These are phyloP conservation scores for Temnothorax longispinosus DNA, from an alignment of 1,140 invertebrate species.

Conservation along the genomic window DNA sequence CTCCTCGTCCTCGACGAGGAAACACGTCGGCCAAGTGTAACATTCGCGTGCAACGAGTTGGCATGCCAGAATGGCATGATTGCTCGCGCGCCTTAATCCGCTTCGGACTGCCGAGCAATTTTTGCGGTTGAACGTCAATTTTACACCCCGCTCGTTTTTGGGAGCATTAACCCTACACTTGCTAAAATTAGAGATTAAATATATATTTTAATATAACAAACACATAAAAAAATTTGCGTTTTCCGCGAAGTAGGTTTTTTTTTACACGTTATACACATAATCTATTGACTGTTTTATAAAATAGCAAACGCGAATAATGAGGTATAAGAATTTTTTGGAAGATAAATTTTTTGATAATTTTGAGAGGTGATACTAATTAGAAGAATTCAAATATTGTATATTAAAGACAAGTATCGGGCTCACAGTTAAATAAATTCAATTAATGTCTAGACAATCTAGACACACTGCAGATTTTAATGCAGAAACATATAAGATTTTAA, in stretches of 20 bases:
- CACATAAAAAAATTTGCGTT: background rate
- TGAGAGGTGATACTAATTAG: background rate
- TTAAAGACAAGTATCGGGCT: background rate
- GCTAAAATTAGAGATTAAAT: background rate
- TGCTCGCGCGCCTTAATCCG: background rate
- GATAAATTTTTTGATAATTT: background rate
- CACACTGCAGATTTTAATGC: background rate
- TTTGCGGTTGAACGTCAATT: background rate
- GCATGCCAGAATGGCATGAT: constrained; percentile 25
- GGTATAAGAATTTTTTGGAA: background rate
- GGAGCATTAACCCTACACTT: background rate
- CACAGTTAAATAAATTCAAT: background rate
- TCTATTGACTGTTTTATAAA: background rate
- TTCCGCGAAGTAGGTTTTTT: background rate
- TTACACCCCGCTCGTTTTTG: constrained; percentile 6
- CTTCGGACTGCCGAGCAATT: constrained; percentile 3
- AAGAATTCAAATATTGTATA: background rate
- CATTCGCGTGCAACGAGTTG: constrained; percentile 48
- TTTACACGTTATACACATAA: background rate
- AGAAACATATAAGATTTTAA: background rate
- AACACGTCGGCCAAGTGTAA: constrained; percentile 53
- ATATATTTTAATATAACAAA: background rate
- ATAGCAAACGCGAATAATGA: background rate
- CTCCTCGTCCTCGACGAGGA: constrained; percentile 29
- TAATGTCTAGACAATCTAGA: background rate